phyloP scores from a whole-genome alignment of 2,797 vertebrate species.

The Labroides dimidiatus region DNA sequence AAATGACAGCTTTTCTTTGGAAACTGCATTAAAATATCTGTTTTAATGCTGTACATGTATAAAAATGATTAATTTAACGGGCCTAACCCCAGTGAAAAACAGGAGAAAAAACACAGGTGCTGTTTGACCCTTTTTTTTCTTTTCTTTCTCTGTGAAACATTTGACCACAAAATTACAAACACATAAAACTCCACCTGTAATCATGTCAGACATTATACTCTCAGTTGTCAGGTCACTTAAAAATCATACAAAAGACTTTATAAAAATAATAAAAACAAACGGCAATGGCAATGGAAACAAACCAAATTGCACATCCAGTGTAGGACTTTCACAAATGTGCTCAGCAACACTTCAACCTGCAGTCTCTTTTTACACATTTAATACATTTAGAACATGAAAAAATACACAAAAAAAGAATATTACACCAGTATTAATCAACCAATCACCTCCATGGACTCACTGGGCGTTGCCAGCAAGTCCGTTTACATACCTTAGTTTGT shows the following conservation, averaged over 20 bases:
- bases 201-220: conserved; percentile 62
- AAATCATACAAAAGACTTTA: conserved; percentile 78
- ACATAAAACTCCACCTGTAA: conserved; percentile 67
- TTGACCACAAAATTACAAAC: conserved; percentile 75
- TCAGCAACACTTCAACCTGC: conserved; percentile 78
- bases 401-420: conserved; percentile 74
- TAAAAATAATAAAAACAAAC: conserved; percentile 60
- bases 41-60: conserved; percentile 48
- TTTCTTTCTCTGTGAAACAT: conserved; percentile 63
- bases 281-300: conserved; percentile 63
- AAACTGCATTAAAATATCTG: conserved; percentile 55
- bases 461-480: conserved; percentile 64
- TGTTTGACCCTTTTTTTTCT: conserved; percentile 16
- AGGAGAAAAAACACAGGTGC: conserved; percentile 48
- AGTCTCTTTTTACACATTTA: conserved; percentile 83
- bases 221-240: conserved; percentile 66
- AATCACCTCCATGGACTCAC: conserved; percentile 62
- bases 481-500: conserved; percentile 72
- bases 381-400: conserved; percentile 84
- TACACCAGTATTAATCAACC: conserved; percentile 79
- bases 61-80: conserved; percentile 33
- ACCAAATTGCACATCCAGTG: conserved; percentile 85
- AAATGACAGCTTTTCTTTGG: conserved; percentile 69
- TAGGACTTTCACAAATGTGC: conserved; percentile 87
- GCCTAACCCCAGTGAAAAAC: conserved; percentile 38